phyloP scores from a whole-genome alignment of 2,113 vertebrate genomes.

The Coracopsis vasa region DNA sequence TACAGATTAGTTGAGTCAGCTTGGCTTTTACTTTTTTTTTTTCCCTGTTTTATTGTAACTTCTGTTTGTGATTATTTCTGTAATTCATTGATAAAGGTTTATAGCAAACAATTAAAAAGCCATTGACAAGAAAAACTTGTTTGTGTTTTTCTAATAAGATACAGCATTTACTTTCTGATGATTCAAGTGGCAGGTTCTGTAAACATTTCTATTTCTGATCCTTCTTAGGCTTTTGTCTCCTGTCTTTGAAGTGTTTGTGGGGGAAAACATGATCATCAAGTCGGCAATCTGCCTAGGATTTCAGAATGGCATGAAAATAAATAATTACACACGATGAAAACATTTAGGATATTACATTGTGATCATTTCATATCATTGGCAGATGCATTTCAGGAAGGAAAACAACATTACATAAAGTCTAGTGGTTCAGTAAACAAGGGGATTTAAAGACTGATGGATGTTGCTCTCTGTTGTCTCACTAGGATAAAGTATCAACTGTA shows the following conservation, averaged over 20 bases:
- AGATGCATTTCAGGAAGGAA: slow-evolving; percentile 44
- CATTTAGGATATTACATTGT: slow-evolving; percentile 65
- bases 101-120: neutral
- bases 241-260: slow-evolving; percentile 52
- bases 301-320: slow-evolving; percentile 69
- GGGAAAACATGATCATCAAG: slow-evolving; percentile 48
- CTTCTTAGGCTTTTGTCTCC: slow-evolving; percentile 59
- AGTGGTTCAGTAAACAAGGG: slow-evolving; percentile 63
- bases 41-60: neutral
- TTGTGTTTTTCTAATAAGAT: slow-evolving; percentile 38
- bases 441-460: slow-evolving; percentile 57
- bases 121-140: neutral
- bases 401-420: slow-evolving; percentile 59
- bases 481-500: neutral
- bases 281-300: slow-evolving; percentile 69
- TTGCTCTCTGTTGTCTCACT: neutral
- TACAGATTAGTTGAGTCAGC: neutral
- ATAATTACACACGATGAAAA: slow-evolving; percentile 65
- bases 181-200: slow-evolving; percentile 61
- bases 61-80: slow-evolving; percentile 6
- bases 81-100: slow-evolving; percentile 34
- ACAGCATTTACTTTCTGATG: slow-evolving; percentile 1
- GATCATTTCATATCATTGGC: slow-evolving; percentile 62
- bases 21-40: neutral
- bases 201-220: slow-evolving; percentile 69